Evolutionary conservation across 2,113 vertebrate species (phyloP).

Genomic region (Notarius lentiginosus): DNA sequence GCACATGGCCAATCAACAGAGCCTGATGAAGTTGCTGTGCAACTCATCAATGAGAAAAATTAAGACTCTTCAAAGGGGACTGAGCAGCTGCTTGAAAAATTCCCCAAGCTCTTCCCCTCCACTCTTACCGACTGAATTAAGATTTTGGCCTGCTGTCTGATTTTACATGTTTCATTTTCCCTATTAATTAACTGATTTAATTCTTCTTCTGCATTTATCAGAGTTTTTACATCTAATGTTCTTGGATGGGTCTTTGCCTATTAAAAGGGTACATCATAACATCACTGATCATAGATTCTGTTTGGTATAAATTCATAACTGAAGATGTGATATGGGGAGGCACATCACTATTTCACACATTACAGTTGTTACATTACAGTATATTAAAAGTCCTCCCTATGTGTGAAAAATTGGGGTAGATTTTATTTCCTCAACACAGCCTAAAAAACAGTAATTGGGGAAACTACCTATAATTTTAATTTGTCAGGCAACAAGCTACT

Average conservation of each 20-base stretch:
- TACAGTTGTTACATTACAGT: not conserved
- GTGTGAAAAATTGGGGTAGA: not conserved
- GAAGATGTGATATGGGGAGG: not conserved
- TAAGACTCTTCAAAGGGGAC: conserved; percentile 1
- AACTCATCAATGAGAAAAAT: conserved; percentile 30
- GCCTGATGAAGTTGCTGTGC: conserved; percentile 33
- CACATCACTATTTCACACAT: not conserved
- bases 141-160: conserved; percentile 21
- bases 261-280: not conserved
- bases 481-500: not conserved
- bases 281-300: not conserved
- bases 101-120: conserved; percentile 2
- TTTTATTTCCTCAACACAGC: not conserved
- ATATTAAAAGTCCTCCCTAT: not conserved
- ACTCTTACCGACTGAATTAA: conserved; percentile 7
- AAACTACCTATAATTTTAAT: not conserved
- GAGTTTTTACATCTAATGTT: not conserved
- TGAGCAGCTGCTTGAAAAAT: conserved; percentile 31
- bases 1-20: conserved; percentile 21
- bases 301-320: not conserved
- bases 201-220: conserved; percentile 1
- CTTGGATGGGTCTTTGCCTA: not conserved
- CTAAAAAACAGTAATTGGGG: not conserved
- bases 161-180: not conserved
- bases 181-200: conserved; percentile 15